A percentile compares a stretch with the other conserved stretches of the same genome.
phyloP scores from a whole-genome alignment of 2,797 vertebrate species.

The Buceros bicornis region DNA sequence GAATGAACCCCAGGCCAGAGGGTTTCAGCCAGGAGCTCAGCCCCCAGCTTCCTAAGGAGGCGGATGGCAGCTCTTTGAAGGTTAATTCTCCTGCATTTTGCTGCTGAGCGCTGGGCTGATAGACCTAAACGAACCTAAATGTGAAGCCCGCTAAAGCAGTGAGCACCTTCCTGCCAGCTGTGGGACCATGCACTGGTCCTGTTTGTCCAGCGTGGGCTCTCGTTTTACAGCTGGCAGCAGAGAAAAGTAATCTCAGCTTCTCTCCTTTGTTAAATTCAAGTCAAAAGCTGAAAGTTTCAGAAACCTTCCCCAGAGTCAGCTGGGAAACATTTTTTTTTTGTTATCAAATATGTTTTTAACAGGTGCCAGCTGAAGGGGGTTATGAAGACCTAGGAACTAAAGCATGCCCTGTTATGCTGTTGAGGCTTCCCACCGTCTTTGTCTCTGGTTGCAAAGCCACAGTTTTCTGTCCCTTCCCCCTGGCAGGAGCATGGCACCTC shows the following conservation, averaged over 20 bases:
- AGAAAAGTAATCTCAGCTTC: background rate
- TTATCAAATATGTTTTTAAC: background rate
- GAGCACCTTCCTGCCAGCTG: background rate
- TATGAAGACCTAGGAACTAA: background rate
- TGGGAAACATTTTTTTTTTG: background rate
- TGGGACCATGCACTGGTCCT: background rate
- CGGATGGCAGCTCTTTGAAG: background rate
- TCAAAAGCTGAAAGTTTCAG: background rate
- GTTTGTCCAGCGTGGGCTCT: background rate
- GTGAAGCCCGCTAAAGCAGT: background rate
- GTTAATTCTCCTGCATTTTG: background rate
- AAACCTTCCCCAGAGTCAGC: background rate
- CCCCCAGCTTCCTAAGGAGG: background rate
- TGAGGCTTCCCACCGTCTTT: background rate
- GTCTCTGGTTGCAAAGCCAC: background rate
- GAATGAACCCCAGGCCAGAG: background rate
- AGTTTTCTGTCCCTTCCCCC: background rate
- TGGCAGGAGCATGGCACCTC: background rate
- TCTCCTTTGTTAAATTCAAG: background rate
- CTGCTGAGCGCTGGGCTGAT: background rate
- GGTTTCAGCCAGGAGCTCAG: background rate
- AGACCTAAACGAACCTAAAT: background rate
- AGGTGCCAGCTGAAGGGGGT: background rate
- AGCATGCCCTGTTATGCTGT: rapidly evolving
- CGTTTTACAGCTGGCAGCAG: background rate